phyloP scores from a whole-genome alignment of 2,113 vertebrate species.

The Periophthalmus modestus region DNA sequence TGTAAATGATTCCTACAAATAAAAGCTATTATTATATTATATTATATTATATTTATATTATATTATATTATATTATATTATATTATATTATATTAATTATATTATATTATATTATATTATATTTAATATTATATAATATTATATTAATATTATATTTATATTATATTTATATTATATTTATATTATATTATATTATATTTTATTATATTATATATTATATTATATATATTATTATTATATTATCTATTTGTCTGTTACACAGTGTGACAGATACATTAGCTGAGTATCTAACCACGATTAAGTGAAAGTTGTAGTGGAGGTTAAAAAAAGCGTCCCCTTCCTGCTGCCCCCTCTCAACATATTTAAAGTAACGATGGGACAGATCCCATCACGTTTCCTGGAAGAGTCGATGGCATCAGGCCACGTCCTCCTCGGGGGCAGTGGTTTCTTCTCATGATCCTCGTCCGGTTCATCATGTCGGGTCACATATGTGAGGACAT shows the following conservation, averaged over 20 bases:
- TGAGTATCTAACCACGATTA: not conserved
- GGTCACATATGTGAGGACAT: conserved; percentile 15
- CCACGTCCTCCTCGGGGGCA: conserved; percentile 9
- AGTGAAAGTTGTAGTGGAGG: not conserved
- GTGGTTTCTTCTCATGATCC: conserved; percentile 31
- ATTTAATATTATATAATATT: no score
- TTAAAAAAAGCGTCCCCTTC: not conserved
- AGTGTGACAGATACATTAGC: not conserved
- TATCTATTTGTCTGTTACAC: no score
- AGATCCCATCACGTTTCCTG: conserved; percentile 13
- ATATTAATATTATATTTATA: no score
- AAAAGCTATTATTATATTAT: no score
- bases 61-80: no score
- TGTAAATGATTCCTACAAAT: not conserved
- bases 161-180: no score
- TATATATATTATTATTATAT: no score
- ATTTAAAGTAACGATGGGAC: conserved; percentile 14
- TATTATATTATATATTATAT: no score
- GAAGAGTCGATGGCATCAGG: conserved; percentile 26
- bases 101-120: no score
- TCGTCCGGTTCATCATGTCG: conserved; percentile 27
- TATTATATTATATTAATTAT: no score
- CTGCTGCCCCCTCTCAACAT: not conserved
- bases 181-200: no score
- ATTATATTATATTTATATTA: no score